Percentiles rank a stretch among this genome's conserved stretches.
These are phyloP conservation scores for Macroteleia sp. DNA, from an alignment of 2,888 invertebrate genomes.

Conservation along the genomic window DNA sequence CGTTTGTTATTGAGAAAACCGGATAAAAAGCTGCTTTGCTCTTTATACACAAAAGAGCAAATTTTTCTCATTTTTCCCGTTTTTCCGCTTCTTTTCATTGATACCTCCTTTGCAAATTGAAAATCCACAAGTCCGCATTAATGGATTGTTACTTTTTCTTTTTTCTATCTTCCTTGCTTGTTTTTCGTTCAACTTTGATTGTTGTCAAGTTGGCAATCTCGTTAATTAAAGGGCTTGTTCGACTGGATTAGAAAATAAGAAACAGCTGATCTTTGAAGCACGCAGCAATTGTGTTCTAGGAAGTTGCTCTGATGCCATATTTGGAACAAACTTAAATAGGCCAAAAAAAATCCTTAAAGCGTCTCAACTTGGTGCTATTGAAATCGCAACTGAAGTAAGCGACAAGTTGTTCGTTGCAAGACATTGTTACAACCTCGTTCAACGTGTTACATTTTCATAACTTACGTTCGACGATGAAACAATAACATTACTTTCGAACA, in stretches of 20 bases:
- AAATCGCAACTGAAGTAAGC: conserved; percentile 21
- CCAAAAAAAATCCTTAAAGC: too few species aligned
- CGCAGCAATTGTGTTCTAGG: too few species aligned
- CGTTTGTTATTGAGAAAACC: conserved; percentile 38
- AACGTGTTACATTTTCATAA: conserved; percentile 38
- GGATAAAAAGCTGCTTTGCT: conserved; percentile 20
- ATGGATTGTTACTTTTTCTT: conserved; percentile 35
- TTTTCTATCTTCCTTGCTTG: neutral
- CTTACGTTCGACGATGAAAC: conserved; percentile 41
- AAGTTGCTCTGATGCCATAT: too few species aligned
- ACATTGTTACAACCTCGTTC: conserved; percentile 35
- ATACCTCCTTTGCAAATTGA: conserved; percentile 26
- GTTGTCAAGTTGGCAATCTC: neutral
- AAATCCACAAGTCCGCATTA: conserved; percentile 24
- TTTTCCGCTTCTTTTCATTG: conserved; percentile 33
- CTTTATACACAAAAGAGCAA: conserved; percentile 9
- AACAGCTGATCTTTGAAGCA: too few species aligned
- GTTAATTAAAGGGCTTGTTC: conserved; percentile 9
- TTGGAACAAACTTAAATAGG: too few species aligned
- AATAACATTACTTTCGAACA: conserved; percentile 35
- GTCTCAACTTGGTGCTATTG: too few species aligned
- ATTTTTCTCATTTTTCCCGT: neutral
- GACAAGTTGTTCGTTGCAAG: conserved; percentile 18
- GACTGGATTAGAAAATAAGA: too few species aligned
- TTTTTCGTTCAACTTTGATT: neutral